Percentiles rank a stretch among this genome's conserved stretches.
Evolutionary conservation across 2,797 vertebrate genomes (phyloP).

Genomic region (Channallabes apus): DNA sequence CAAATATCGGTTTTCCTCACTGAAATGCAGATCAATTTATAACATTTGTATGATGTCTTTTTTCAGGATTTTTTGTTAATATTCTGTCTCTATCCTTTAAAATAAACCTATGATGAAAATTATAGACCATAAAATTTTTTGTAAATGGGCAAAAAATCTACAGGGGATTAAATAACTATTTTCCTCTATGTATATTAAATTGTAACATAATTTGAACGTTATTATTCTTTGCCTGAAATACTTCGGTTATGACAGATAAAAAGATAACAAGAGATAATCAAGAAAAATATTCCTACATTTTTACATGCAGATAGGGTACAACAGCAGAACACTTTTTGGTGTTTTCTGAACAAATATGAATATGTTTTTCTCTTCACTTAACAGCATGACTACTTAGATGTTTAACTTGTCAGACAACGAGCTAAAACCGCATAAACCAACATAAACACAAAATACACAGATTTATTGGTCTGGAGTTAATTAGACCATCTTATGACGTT

Average conservation of each 20-base stretch:
- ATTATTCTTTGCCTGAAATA: neutral
- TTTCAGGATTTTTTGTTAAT: no score
- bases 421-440: neutral
- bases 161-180: no score
- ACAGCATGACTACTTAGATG: neutral
- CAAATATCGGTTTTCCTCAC: no score
- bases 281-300: neutral
- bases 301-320: neutral
- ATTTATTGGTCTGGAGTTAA: neutral
- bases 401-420: neutral
- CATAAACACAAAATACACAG: neutral
- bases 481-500: slow-evolving; percentile 65
- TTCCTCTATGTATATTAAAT: neutral
- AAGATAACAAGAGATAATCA: neutral
- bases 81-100: no score
- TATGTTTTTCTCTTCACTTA: neutral
- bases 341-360: neutral
- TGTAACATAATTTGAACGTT: neutral
- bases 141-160: no score
- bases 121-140: no score
- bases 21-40: no score
- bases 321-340: neutral
- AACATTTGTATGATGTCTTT: no score
- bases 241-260: neutral
- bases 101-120: no score